Base-by-base conservation (phyloP, 53 echinoderm and acorn worm genomes). In the Temnopleurus reevesii region DNA sequence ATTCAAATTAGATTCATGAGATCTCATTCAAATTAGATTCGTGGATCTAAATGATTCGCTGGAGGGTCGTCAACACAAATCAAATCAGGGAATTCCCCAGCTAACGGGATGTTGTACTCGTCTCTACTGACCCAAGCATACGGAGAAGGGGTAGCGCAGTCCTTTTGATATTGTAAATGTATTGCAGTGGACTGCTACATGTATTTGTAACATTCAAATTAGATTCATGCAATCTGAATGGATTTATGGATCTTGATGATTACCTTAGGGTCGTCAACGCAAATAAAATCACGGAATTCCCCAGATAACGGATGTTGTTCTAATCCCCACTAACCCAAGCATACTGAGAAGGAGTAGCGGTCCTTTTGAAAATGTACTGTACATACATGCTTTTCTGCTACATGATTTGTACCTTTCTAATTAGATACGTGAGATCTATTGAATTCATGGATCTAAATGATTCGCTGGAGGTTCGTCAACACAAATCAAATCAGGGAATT, bases 281-380 rank as follows among this genome's bases (percentile, higher is more conserved):
- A 79, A 79, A 79, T 79, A 24, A 12, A 25, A 49, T 79, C 13
- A 49, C 46, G 79, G 79, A 38, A 79, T 79, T 79, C 79, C 79
- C 79, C 79, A 5, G 49, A 21, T 63, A 5, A 33, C n/a, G 53
- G n/a, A 46, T 79, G 47, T 79, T 47, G 26, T 26, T 24, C 29
- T 28, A 24, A 79, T 79, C 49, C 19, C 8, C 19, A 41, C 43
- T n/a, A 41, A 71, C 18, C 71, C 23, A 7, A 5, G 38, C 36
- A 21, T 41, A 41, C 6, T 43, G 47, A 26, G 28, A 38, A 29
- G 33, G 65, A 13, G 79, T 29, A 79, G 15, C 1, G 59, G 7
- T 21, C 8, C 59, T 59, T n/a, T 8, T n/a, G n/a, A n/a, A n/a
- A n/a, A n/a, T n/a, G n/a, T n/a, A n/a, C n/a, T n/a, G n/a, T n/a